Evolutionary conservation across 64 coral and sea anemone species (phyloP).

Genomic region (Stylophora pistillata): DNA sequence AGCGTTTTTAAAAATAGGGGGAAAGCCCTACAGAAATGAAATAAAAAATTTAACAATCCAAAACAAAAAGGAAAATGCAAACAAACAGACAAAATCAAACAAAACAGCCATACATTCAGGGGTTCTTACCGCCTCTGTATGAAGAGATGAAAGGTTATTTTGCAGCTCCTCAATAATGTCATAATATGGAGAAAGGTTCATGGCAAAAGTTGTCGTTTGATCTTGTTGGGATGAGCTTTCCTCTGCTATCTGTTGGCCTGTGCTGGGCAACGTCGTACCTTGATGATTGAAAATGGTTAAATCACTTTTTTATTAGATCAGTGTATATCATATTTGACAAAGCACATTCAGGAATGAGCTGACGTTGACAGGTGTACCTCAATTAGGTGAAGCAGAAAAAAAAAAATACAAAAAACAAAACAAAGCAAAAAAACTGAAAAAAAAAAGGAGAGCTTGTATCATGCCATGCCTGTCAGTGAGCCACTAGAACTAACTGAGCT

Average conservation of each 20-base stretch:
- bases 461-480: too few species aligned
- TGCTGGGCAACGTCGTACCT: neutral
- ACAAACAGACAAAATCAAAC: neutral
- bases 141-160: slow-evolving; percentile 13
- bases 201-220: neutral
- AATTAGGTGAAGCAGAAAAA: too few species aligned
- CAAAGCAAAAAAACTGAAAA: too few species aligned
- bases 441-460: too few species aligned
- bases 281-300: neutral
- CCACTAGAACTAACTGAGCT: too few species aligned
- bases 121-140: slow-evolving; percentile 5
- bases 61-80: too few species aligned
- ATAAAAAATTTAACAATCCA: too few species aligned
- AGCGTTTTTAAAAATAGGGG: too few species aligned
- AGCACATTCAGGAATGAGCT: neutral
- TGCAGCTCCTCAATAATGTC: slow-evolving; percentile 20
- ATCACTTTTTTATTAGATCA: neutral
- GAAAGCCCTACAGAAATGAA: too few species aligned
- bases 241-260: neutral
- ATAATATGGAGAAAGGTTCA: slow-evolving; percentile 21
- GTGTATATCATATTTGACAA: neutral
- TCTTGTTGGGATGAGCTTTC: neutral
- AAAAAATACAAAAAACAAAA: too few species aligned
- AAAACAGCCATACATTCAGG: neutral
- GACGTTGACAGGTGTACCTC: neutral